phyloP scores from a whole-genome alignment of 2,113 vertebrate genomes.

The Dolichotis patagonum region DNA sequence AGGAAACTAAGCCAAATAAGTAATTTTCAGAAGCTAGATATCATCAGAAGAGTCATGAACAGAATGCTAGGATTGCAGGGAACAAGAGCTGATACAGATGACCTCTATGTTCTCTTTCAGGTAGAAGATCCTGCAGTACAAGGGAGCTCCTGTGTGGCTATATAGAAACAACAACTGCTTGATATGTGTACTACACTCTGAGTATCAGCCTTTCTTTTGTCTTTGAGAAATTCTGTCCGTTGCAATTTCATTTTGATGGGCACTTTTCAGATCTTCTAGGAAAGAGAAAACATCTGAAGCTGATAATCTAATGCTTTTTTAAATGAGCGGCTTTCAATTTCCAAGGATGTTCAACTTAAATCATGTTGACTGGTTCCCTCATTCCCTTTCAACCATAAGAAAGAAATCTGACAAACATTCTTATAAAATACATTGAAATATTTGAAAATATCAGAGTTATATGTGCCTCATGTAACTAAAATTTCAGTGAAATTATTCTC shows the following conservation, averaged over 20 bases:
- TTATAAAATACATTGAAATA: conserved; percentile 31
- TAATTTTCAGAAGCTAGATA: neutral
- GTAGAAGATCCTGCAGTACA: neutral
- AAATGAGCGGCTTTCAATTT: conserved; percentile 33
- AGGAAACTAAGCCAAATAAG: neutral
- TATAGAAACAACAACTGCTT: neutral
- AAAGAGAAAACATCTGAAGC: neutral
- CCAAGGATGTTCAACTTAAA: neutral
- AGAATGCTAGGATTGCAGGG: neutral
- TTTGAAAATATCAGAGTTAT: conserved; percentile 16
- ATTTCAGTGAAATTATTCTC: conserved; percentile 51
- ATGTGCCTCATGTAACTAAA: neutral
- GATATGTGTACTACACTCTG: neutral
- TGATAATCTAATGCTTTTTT: neutral
- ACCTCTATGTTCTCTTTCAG: neutral
- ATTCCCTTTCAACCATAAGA: neutral
- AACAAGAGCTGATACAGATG: neutral
- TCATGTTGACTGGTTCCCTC: neutral
- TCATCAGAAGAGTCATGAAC: neutral
- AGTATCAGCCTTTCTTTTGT: neutral
- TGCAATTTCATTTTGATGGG: neutral
- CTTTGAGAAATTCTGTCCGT: neutral
- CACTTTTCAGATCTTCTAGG: neutral
- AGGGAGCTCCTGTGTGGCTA: neutral
- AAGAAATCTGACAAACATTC: neutral